A percentile compares a stretch with the other conserved stretches of the same genome.
phyloP scores from a whole-genome alignment of 2,888 invertebrate species.

The Drosophila antonietae region DNA sequence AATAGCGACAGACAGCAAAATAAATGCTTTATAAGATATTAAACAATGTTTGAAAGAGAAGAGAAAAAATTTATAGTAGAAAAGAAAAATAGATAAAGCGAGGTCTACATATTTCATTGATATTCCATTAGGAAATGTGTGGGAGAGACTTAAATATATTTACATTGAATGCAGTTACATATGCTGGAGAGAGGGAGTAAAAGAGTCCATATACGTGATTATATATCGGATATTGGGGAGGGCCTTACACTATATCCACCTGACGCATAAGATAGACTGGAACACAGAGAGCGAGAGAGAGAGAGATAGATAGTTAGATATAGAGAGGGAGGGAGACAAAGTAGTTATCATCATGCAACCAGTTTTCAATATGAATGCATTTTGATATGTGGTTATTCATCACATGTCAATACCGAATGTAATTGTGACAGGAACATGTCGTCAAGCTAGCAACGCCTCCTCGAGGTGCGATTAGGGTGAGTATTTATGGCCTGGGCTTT shows the following conservation, averaged over 20 bases:
- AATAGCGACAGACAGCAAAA: no score
- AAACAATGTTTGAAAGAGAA: no score
- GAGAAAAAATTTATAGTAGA: no score
- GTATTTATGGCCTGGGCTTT: not conserved
- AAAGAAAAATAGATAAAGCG: no score
- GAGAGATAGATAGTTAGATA: no score
- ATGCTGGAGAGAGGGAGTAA: not conserved
- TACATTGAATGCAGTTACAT: not conserved
- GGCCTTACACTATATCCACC: not conserved
- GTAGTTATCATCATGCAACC: not conserved
- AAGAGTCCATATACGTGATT: no score
- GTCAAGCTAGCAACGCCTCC: not conserved
- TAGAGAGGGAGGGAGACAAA: not conserved
- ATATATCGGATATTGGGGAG: not conserved
- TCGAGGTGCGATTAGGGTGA: not conserved
- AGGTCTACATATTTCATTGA: not conserved
- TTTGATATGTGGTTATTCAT: not conserved
- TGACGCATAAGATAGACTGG: not conserved
- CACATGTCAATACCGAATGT: not conserved
- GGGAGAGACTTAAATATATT: not conserved
- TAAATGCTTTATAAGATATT: no score
- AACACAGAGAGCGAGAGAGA: no score
- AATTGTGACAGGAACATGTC: conserved; percentile 6
- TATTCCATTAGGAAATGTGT: not conserved
- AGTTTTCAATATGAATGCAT: not conserved